phyloP scores from a whole-genome alignment of 2,888 invertebrate genomes.

The Campoplex capitator region DNA sequence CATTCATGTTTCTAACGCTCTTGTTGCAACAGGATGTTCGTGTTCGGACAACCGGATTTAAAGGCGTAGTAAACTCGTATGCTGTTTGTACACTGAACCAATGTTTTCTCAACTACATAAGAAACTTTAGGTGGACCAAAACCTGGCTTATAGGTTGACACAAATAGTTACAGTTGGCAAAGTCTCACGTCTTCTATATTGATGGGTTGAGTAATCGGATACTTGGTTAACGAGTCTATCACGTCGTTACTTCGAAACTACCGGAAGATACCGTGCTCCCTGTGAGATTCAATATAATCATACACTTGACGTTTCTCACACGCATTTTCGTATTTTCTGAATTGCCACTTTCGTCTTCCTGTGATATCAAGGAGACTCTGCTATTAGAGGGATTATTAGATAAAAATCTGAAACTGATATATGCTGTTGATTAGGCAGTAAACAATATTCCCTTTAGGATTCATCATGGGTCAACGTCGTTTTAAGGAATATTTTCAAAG shows the following conservation, averaged over 20 bases:
- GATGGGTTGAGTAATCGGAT: conserved; percentile 62
- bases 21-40: conserved; percentile 12
- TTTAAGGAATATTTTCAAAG: no score
- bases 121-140: conserved; percentile 39
- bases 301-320: not conserved
- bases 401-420: no score
- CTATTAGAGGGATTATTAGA: no score
- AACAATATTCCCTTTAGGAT: no score
- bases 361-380: conserved; percentile 54
- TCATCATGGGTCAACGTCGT: no score
- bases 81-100: not conserved
- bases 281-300: conserved; percentile 22
- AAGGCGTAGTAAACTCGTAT: not conserved
- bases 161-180: conserved; percentile 51
- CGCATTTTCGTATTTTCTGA: conserved; percentile 22
- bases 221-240: conserved; percentile 70
- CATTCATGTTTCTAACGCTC: not conserved
- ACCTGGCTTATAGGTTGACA: conserved; percentile 22
- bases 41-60: conserved; percentile 9
- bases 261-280: conserved; percentile 41
- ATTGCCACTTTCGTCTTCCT: conserved; percentile 55
- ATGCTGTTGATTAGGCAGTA: no score
- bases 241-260: conserved; percentile 67
- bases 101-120: conserved; percentile 35
- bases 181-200: conserved; percentile 66